Conservation (phyloP, 2,113 vertebrate genomes). For the Aspidoscelis tigris region DNA sequence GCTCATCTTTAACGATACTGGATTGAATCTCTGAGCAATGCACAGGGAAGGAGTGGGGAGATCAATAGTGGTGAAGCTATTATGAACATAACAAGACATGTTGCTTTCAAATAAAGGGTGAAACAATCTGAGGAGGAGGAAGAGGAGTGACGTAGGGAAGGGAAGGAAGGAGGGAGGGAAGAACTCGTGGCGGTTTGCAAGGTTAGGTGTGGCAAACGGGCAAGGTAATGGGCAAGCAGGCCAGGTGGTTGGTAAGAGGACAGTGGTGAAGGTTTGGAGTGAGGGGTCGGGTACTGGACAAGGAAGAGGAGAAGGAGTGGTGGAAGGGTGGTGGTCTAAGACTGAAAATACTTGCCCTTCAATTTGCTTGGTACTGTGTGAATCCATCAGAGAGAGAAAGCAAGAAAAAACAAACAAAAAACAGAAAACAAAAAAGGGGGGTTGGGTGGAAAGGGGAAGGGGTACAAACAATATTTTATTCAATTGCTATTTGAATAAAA, state of each 20-base stretch:
- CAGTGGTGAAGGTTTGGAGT: constrained; percentile 72
- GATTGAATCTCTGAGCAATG: constrained; percentile 66
- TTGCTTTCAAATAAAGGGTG: constrained; percentile 76
- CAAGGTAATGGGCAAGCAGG: constrained; percentile 81
- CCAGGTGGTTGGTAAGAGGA: constrained; percentile 70
- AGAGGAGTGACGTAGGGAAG: too few species aligned
- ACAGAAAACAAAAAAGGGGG: constrained; percentile 96
- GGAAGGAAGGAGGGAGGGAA: constrained; percentile 57
- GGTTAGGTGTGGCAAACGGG: constrained; percentile 75
- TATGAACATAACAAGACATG: constrained; percentile 84
- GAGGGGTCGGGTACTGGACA: constrained; percentile 70
- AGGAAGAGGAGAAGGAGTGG: constrained; percentile 74
- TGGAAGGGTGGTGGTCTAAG: constrained; percentile 92
- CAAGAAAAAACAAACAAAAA: constrained; percentile 96
- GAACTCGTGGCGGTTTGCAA: constrained; percentile 76
- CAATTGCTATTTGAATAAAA: constrained; percentile 99
- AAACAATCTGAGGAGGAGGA: constrained; percentile 62
- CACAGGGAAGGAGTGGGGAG: constrained; percentile 69
- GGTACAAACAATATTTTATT: constrained; percentile 99
- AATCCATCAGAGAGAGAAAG: constrained; percentile 99
- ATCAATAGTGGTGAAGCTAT: constrained; percentile 76
- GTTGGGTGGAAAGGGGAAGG: constrained; percentile 89
- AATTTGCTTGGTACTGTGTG: constrained; percentile 92
- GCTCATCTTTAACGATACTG: constrained; percentile 47
- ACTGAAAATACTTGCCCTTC: constrained; percentile 99